These are phyloP conservation scores for Pachymerium ferrugineum DNA, from an alignment of 2,888 invertebrate genomes.

Conservation along the genomic window DNA sequence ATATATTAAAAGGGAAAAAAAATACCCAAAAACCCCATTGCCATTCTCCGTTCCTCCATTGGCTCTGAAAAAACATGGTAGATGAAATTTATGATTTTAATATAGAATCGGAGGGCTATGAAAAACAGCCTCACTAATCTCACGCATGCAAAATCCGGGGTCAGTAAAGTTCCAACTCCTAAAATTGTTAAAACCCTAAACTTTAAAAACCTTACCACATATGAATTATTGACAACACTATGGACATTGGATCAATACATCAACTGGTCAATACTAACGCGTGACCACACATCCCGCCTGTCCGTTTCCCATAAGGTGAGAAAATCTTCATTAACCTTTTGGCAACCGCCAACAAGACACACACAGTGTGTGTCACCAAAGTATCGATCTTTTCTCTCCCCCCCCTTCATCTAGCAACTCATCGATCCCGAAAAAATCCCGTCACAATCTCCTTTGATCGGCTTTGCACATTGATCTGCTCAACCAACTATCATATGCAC, in stretches of 20 bases:
- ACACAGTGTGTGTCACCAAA: too few relatives aligned
- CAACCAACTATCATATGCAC: slow-evolving; percentile 12
- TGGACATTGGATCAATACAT: slow-evolving; percentile 16
- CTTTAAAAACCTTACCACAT: background rate
- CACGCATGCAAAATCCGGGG: slow-evolving; percentile 27
- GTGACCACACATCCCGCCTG: too few relatives aligned
- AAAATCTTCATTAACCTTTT: slow-evolving; percentile 16
- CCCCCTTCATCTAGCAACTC: background rate
- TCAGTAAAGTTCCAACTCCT: slow-evolving; percentile 11
- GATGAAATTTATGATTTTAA: slow-evolving; percentile 24
- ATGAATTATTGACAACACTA: slow-evolving; percentile 1
- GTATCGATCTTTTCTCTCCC: background rate
- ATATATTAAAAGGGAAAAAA: background rate
- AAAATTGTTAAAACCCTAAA: background rate
- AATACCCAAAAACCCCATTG: background rate
- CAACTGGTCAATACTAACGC: background rate
- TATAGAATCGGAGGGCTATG: slow-evolving; percentile 16
- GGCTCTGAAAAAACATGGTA: too few relatives aligned
- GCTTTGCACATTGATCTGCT: slow-evolving; percentile 19
- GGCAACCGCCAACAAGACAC: slow-evolving; percentile 2
- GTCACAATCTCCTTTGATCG: slow-evolving; percentile 12
- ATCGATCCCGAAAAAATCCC: slow-evolving; percentile 11
- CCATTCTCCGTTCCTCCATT: background rate
- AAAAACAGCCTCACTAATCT: slow-evolving; percentile 20
- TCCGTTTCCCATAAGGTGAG: slow-evolving; percentile 6